phyloP scores from a whole-genome alignment of 2,888 invertebrate genomes.

The Strigamia transsilvanica region DNA sequence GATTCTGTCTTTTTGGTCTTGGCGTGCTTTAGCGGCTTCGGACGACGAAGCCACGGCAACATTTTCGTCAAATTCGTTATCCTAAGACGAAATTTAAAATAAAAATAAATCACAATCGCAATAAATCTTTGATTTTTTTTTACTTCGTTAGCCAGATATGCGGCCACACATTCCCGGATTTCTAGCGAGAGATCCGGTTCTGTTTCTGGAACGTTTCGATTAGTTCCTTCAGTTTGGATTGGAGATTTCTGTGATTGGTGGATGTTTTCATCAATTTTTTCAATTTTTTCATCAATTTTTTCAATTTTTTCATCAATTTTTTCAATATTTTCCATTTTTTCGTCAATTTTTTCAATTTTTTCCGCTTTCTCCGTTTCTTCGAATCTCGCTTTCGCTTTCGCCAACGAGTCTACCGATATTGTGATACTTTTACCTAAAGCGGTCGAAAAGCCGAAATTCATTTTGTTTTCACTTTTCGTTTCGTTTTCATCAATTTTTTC shows the following conservation, averaged over 20 bases:
- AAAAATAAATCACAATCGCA: too few species aligned
- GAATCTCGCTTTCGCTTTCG: neutral
- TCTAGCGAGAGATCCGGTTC: constrained; percentile 57
- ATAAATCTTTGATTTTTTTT: too few species aligned
- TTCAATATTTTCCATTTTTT: constrained; percentile 54
- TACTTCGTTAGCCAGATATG: constrained; percentile 63
- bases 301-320: too few species aligned
- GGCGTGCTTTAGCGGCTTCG: too few species aligned
- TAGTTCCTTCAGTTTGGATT: neutral
- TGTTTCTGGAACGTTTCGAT: too few species aligned
- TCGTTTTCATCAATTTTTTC: too few species aligned
- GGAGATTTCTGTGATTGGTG: too few species aligned
- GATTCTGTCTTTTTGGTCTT: neutral
- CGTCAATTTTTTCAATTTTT: too few species aligned
- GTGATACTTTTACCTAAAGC: neutral
- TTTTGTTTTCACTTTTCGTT: neutral
- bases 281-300: too few species aligned
- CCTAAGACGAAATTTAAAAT: neutral
- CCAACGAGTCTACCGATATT: constrained; percentile 15
- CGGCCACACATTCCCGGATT: constrained; percentile 62
- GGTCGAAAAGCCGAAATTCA: neutral
- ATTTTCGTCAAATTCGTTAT: neutral
- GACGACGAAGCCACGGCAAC: too few species aligned
- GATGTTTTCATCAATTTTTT: too few species aligned
- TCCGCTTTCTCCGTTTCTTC: constrained; percentile 57